Conservation (phyloP, 2,888 invertebrate genomes). For the Synergus laeviventris region DNA sequence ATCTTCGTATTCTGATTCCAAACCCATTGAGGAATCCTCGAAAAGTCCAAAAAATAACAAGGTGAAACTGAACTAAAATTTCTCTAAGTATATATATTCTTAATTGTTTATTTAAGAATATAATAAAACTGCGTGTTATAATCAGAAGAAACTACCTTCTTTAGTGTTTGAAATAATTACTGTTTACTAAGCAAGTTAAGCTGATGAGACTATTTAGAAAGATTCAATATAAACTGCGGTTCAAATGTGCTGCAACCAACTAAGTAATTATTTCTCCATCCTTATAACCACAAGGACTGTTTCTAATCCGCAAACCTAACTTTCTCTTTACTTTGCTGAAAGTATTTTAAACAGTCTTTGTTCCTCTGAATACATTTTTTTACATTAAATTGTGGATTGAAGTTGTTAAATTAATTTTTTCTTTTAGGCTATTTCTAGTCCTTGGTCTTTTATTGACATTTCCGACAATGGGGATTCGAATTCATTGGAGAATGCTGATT, state of each 20-base stretch:
- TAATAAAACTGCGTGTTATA: no score
- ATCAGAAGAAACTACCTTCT: background rate
- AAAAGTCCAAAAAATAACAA: slow-evolving; percentile 41
- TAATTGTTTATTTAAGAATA: no score
- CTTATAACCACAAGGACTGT: background rate
- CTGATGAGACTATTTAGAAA: background rate
- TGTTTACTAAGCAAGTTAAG: slow-evolving; percentile 38
- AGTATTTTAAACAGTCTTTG: background rate
- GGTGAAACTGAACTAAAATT: background rate
- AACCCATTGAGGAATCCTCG: slow-evolving; percentile 41
- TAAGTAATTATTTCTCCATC: background rate
- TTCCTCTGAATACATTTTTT: no score
- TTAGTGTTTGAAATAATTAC: background rate
- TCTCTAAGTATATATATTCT: background rate
- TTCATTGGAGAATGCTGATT: slow-evolving; percentile 66
- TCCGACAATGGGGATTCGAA: slow-evolving; percentile 69
- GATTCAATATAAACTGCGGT: background rate
- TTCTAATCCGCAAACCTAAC: background rate
- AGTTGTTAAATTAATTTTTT: background rate
- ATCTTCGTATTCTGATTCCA: slow-evolving; percentile 35
- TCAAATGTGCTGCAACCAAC: background rate
- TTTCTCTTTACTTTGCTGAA: background rate
- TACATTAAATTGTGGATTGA: no score
- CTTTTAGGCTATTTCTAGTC: slow-evolving; percentile 55
- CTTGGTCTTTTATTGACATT: slow-evolving; percentile 69